These are phyloP conservation scores for Mycetomoellerius zeteki DNA, from an alignment of 1,140 invertebrate genomes.

Conservation along the genomic window DNA sequence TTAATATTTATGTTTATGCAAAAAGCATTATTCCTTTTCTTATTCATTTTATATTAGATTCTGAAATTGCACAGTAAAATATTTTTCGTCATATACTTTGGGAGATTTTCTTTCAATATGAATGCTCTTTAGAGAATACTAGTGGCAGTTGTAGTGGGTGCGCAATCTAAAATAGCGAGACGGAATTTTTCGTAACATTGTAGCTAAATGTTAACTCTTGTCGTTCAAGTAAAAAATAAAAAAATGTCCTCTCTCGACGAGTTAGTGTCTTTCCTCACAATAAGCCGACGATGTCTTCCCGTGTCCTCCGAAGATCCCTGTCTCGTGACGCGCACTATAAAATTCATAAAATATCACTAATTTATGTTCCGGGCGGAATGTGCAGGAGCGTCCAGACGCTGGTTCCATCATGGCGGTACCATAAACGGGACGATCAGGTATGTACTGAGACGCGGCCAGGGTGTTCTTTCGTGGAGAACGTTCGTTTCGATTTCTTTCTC, in stretches of 20 bases:
- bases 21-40: background rate
- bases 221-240: slow-evolving; percentile 2
- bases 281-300: slow-evolving; percentile 36
- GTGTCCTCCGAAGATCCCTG: slow-evolving; percentile 14
- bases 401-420: slow-evolving; percentile 63
- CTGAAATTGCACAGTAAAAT: background rate
- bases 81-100: background rate
- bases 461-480: slow-evolving; percentile 46
- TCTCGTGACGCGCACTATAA: slow-evolving; percentile 39
- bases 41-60: background rate
- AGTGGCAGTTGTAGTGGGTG: background rate
- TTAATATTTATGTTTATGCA: background rate
- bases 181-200: background rate
- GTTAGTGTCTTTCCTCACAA: slow-evolving; percentile 37
- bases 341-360: slow-evolving; percentile 66
- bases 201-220: slow-evolving; percentile 24
- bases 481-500: slow-evolving; percentile 45
- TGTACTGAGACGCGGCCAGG: slow-evolving; percentile 47
- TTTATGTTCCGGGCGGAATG: slow-evolving; percentile 56
- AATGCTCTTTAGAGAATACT: background rate
- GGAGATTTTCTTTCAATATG: background rate
- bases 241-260: slow-evolving; percentile 4
- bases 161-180: background rate
- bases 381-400: slow-evolving; percentile 54
- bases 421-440: slow-evolving; percentile 54